Evolutionary conservation across 2,888 invertebrate genomes (phyloP), one percentile per base, ranked within the genome.

Genomic region (Glyphotaelius pellucidus): DNA sequence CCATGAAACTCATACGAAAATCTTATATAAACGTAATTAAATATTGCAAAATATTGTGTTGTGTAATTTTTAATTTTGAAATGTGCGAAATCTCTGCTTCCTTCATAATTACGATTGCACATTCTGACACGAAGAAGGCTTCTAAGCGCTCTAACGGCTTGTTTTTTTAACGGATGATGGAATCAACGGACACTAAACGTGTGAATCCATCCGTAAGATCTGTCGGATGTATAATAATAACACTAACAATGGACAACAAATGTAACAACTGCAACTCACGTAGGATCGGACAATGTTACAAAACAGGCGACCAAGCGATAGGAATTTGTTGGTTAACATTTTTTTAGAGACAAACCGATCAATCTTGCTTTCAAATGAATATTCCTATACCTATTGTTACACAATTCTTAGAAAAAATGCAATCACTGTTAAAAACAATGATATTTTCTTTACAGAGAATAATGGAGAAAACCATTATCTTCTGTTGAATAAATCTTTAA

Each of bases 181-280:
- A 67, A 67, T 67, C 67, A 67, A 67, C 67, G 67, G 67, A 25
- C 67, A 67, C 67, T 67, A 67, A 67, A 67, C 67, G 67, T 67
- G 67, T 67, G 67, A 67, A 67, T 67, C 67, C 67, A 67, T 67
- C 67, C 67, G 67, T 67, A 67, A 67, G 67, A 67, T 67, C 67
- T 67, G 67, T 67, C 67, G 67, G 67, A 67, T 67, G 25, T 67
- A 67, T 9, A 67, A 67, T 9, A 67, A 67, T 67, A 67, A 67
- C 25, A 67, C 67, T 67, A 67, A 67, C 67, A 67, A 67, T 67
- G n/a, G 67, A n/a, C 25, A 67, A 67, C 67, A 67, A 67, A 67
- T 25, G 67, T 67, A n/a, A 67, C 67, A 67, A 67, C 67, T 67
- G 67, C 67, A 67, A 67, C 67, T 67, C 67, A n/a, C 67, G 67